Evolutionary conservation across 2,888 invertebrate genomes (phyloP).

Genomic region (Scaptomyza reducta): DNA sequence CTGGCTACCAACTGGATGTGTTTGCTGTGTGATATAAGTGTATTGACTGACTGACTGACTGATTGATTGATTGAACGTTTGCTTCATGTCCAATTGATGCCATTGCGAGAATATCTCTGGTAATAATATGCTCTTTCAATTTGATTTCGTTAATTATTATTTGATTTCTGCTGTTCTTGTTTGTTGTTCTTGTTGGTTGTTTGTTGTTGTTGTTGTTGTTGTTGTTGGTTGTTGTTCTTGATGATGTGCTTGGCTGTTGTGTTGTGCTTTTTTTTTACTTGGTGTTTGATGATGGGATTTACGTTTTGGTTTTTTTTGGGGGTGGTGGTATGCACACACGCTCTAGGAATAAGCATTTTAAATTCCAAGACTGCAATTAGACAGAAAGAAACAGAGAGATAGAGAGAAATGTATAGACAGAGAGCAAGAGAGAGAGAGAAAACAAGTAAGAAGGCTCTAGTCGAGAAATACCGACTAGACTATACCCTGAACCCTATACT

Average conservation of each 20-base stretch:
- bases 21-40: constrained; percentile 7
- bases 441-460: background rate
- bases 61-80: constrained; percentile 12
- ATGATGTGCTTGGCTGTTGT: constrained; percentile 4
- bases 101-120: constrained; percentile 12
- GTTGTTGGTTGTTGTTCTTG: constrained; percentile 2
- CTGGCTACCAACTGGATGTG: constrained; percentile 15
- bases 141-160: constrained; percentile 10
- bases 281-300: constrained; percentile 34
- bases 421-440: constrained; percentile 1
- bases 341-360: constrained; percentile 51
- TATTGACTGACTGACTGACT: constrained; percentile 11
- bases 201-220: constrained; percentile 19
- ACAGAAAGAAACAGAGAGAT: constrained; percentile 52
- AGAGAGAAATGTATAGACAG: constrained; percentile 16
- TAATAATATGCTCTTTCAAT: constrained; percentile 9
- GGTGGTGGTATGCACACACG: constrained; percentile 18
- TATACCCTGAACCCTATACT: too few relatives aligned
- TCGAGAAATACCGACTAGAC: too few relatives aligned
- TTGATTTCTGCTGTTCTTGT: constrained; percentile 21
- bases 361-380: constrained; percentile 81
- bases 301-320: constrained; percentile 22
- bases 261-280: constrained; percentile 12
- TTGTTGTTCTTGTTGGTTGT: constrained; percentile 15
- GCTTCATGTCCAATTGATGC: constrained; percentile 23